Percentiles rank a stretch among this genome's conserved stretches.
These are phyloP conservation scores for Coendou prehensilis DNA, from an alignment of 2,797 vertebrate species.

Conservation along the genomic window DNA sequence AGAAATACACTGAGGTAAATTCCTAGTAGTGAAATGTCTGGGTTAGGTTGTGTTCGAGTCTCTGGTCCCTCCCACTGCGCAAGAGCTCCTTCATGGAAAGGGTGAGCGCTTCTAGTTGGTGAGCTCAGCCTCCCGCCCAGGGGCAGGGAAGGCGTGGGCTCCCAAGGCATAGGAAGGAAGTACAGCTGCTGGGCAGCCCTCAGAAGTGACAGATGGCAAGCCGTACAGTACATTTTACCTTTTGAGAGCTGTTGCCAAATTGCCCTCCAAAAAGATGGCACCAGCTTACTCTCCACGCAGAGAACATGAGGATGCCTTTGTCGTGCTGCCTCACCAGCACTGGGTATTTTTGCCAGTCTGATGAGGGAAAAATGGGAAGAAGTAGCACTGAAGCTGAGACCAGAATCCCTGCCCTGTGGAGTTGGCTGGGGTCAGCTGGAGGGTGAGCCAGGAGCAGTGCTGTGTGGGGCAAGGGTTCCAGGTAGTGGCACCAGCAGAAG, in stretches of 20 bases:
- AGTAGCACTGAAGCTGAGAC: not conserved
- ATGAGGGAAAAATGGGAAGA: not conserved
- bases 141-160: not conserved
- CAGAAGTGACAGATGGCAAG: not conserved
- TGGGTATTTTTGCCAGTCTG: not conserved
- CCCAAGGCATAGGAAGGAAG: not conserved
- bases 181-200: not conserved
- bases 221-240: not conserved
- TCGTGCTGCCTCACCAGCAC: not conserved
- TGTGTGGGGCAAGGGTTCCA: not conserved
- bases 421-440: not conserved
- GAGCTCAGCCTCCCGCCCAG: not conserved
- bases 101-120: not conserved
- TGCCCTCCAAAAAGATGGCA: slow-evolving; percentile 21
- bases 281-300: not conserved
- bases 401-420: not conserved
- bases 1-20: slow-evolving; percentile 20
- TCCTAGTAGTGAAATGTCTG: slow-evolving; percentile 42
- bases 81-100: not conserved
- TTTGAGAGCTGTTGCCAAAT: slow-evolving; percentile 25
- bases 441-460: not conserved
- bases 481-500: not conserved
- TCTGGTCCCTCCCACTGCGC: not conserved
- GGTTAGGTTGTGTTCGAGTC: not conserved
- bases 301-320: slow-evolving; percentile 22